Evolutionary conservation across 1,140 invertebrate species (phyloP).

Genomic region (Megalopta genalis): DNA sequence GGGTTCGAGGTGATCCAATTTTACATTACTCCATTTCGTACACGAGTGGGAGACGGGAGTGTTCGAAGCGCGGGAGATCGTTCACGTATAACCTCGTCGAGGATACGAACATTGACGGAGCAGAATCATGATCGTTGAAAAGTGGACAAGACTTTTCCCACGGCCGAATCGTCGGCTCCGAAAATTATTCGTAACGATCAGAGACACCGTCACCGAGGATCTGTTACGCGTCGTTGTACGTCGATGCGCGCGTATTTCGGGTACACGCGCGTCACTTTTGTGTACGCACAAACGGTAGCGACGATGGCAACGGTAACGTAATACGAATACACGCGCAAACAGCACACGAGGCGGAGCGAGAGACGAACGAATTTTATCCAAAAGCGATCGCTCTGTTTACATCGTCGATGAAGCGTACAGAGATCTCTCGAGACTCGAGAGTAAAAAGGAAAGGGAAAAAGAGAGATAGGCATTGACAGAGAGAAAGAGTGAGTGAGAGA

Average conservation of each 20-base stretch:
- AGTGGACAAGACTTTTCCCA: not conserved
- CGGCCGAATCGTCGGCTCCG: constrained; percentile 16
- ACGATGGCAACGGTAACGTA: not conserved
- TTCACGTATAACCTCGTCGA: constrained; percentile 34
- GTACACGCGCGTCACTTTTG: constrained; percentile 24
- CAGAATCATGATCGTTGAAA: not conserved
- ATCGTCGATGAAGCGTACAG: constrained; percentile 36
- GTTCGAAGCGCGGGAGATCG: constrained; percentile 38
- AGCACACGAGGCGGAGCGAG: not conserved
- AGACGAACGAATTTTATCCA: constrained; percentile 6
- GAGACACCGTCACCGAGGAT: constrained; percentile 36
- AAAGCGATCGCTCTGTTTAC: constrained; percentile 47
- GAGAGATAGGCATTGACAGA: not conserved
- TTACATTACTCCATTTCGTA: not conserved
- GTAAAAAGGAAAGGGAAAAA: not conserved
- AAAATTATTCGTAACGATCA: constrained; percentile 19
- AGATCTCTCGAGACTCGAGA: constrained; percentile 19
- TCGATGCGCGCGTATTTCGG: constrained; percentile 40
- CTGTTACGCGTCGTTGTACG: constrained; percentile 32
- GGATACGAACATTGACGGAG: not conserved
- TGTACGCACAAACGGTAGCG: constrained; percentile 4
- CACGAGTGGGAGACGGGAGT: not conserved
- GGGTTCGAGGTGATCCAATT: not conserved
- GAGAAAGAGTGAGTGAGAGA: not conserved
- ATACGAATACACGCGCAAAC: not conserved